These are phyloP conservation scores for Limnephilus auricula DNA, from an alignment of 2,888 invertebrate genomes.

Conservation along the genomic window DNA sequence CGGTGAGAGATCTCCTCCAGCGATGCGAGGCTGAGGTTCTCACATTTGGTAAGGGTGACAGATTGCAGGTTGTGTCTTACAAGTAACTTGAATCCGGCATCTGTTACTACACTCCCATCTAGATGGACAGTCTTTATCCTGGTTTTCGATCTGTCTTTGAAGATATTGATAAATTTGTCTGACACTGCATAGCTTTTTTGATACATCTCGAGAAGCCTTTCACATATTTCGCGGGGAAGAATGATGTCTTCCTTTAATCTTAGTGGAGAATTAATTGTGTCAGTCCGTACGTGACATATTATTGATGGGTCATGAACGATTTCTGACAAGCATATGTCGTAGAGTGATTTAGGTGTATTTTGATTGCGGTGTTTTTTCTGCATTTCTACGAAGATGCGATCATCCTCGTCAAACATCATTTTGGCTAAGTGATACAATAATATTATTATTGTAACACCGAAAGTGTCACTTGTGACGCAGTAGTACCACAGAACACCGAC, in stretches of 20 bases:
- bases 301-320: conserved; percentile 18
- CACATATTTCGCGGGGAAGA: conserved; percentile 85
- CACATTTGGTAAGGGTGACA: conserved; percentile 87
- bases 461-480: conserved; percentile 47
- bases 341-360: background rate
- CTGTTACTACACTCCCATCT: conserved; percentile 84
- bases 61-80: conserved; percentile 85
- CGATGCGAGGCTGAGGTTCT: conserved; percentile 80
- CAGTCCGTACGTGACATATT: background rate
- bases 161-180: conserved; percentile 84
- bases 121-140: conserved; percentile 84
- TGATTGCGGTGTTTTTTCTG: background rate
- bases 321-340: background rate
- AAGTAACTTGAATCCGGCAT: conserved; percentile 83
- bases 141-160: conserved; percentile 82
- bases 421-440: conserved; percentile 7
- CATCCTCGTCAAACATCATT: conserved; percentile 25
- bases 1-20: conserved; percentile 83
- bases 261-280: conserved; percentile 73
- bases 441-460: conserved; percentile 10
- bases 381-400: background rate
- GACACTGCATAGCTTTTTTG: conserved; percentile 79
- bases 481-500: background rate
- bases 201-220: conserved; percentile 80
- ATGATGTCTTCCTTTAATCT: conserved; percentile 77